Evolutionary conservation across 2,888 invertebrate species (phyloP).

Genomic region (Heteromyza rotundicornis): DNA sequence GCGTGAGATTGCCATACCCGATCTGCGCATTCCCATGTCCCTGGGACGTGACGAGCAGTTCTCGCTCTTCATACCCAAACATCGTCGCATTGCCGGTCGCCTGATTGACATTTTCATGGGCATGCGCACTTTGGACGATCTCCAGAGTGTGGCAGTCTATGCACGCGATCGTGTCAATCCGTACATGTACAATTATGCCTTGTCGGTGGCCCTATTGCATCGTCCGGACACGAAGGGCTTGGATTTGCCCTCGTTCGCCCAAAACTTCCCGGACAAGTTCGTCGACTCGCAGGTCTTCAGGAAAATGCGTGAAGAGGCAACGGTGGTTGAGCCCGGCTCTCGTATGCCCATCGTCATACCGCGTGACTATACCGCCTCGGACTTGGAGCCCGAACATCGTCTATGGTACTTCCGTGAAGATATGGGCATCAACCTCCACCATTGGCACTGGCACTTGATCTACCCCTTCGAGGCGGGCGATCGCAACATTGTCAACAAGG

Average conservation of each 20-base stretch:
- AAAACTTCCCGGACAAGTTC: slow-evolving; percentile 72
- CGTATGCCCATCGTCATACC: slow-evolving; percentile 70
- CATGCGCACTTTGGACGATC: slow-evolving; percentile 74
- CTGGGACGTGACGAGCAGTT: slow-evolving; percentile 72
- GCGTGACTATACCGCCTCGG: slow-evolving; percentile 77
- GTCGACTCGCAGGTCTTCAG: slow-evolving; percentile 69
- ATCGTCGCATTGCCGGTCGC: slow-evolving; percentile 70
- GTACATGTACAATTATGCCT: slow-evolving; percentile 79
- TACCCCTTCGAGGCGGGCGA: slow-evolving; percentile 77
- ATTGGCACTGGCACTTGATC: slow-evolving; percentile 69
- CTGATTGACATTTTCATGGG: slow-evolving; percentile 76
- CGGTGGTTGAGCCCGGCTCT: slow-evolving; percentile 68
- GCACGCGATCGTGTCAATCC: slow-evolving; percentile 79
- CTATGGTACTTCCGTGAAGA: slow-evolving; percentile 66
- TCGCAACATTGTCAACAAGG: slow-evolving; percentile 67
- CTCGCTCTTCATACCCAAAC: slow-evolving; percentile 74
- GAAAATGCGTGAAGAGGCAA: slow-evolving; percentile 66
- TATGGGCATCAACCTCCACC: slow-evolving; percentile 65
- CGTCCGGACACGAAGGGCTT: slow-evolving; percentile 68
- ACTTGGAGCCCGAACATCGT: slow-evolving; percentile 78
- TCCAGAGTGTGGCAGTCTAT: slow-evolving; percentile 72
- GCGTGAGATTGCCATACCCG: slow-evolving; percentile 70
- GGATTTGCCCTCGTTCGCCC: slow-evolving; percentile 69
- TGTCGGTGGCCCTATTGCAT: slow-evolving; percentile 78
- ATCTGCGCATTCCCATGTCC: slow-evolving; percentile 68